Conservation (phyloP, 2,113 vertebrate species). For the Pachypanchax playfairii region DNA sequence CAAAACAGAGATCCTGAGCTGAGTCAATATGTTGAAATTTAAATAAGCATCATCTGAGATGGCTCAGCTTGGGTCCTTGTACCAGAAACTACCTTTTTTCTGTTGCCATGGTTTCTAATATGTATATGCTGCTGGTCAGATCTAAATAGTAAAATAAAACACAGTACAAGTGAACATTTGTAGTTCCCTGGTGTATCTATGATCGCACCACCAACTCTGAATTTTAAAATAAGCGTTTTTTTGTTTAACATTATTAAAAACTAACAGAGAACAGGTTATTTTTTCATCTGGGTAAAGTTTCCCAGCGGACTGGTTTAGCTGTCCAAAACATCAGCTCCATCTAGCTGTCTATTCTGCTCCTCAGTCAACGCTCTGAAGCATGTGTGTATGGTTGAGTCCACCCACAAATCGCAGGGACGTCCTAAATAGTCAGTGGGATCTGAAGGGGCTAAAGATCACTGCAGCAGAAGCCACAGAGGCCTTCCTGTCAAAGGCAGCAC, state of each 20-base stretch:
- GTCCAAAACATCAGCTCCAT: slow-evolving; percentile 46
- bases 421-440: slow-evolving; percentile 75
- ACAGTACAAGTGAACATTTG: slow-evolving; percentile 18
- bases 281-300: slow-evolving; percentile 46
- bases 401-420: slow-evolving; percentile 70
- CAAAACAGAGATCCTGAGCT: slow-evolving; percentile 44
- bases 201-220: slow-evolving; percentile 7
- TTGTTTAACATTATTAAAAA: slow-evolving; percentile 45
- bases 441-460: slow-evolving; percentile 77
- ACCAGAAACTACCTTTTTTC: slow-evolving; percentile 54
- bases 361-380: slow-evolving; percentile 53
- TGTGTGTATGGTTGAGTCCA: slow-evolving; percentile 61
- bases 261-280: slow-evolving; percentile 22
- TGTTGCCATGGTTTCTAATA: slow-evolving; percentile 72
- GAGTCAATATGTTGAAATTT: slow-evolving; percentile 65
- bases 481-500: slow-evolving; percentile 74
- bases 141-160: slow-evolving; percentile 21
- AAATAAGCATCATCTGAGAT: slow-evolving; percentile 63
- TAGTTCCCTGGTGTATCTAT: background rate
- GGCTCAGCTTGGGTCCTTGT: slow-evolving; percentile 61
- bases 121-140: slow-evolving; percentile 37
- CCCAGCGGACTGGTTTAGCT: slow-evolving; percentile 50
- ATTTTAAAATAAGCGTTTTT: slow-evolving; percentile 26
- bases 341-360: slow-evolving; percentile 59
- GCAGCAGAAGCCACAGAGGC: slow-evolving; percentile 73